Evolutionary conservation across 2,888 invertebrate genomes (phyloP).

Genomic region (Himalopsyche kuldschensis): DNA sequence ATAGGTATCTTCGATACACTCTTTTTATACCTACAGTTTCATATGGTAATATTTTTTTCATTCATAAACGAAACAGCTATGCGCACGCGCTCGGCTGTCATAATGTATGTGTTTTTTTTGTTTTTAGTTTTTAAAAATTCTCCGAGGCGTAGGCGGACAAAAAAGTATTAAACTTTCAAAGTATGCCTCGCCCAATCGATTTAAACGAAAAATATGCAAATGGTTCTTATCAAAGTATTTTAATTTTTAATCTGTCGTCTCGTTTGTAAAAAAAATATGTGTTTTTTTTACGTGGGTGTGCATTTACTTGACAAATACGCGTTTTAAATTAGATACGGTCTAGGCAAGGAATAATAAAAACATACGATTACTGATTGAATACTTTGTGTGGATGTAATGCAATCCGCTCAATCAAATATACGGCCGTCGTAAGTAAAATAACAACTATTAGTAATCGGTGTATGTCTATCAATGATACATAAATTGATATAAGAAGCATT

Average conservation of each 20-base stretch:
- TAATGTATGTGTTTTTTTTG: neutral
- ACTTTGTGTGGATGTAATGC: neutral
- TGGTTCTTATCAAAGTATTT: neutral
- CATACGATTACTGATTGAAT: neutral
- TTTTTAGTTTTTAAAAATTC: neutral
- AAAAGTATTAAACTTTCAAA: neutral
- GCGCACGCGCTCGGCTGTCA: neutral
- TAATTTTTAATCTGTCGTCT: neutral
- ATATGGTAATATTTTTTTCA: neutral
- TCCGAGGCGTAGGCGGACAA: neutral
- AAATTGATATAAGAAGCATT: no score
- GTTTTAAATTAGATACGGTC: neutral
- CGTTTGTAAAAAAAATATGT: neutral
- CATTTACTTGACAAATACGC: neutral
- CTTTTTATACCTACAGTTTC: neutral
- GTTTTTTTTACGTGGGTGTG: neutral
- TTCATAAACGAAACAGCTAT: neutral
- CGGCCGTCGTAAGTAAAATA: no score
- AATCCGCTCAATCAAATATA: neutral
- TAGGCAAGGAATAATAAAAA: neutral
- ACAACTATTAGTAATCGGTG: no score
- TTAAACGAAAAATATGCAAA: neutral
- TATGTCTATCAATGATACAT: no score
- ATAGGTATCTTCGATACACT: no score
- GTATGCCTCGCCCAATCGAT: neutral